A percentile compares a stretch with the other conserved stretches of the same genome.
These are phyloP conservation scores for Gonocerus acuteangulatus DNA, from an alignment of 2,888 invertebrate species.

Conservation along the genomic window DNA sequence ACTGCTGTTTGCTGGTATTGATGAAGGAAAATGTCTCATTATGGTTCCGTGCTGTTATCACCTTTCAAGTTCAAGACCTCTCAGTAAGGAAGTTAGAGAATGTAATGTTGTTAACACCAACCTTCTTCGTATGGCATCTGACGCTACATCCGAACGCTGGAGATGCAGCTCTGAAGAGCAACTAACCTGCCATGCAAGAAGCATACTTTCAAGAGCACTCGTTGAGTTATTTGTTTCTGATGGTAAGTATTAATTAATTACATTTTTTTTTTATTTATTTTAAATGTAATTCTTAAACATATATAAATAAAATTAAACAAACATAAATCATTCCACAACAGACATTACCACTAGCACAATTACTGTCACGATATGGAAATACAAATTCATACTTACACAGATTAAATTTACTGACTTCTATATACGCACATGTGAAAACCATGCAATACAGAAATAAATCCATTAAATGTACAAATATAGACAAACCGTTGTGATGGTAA, in stretches of 20 bases:
- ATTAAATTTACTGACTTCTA: too few species aligned
- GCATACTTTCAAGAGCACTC: conserved; percentile 8
- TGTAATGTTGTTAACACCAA: conserved; percentile 2
- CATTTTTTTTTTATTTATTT: background rate
- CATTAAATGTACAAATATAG: too few species aligned
- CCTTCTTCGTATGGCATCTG: conserved; percentile 12
- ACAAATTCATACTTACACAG: too few species aligned
- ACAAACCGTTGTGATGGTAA: too few species aligned
- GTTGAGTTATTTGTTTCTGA: conserved; percentile 5
- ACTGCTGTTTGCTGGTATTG: background rate
- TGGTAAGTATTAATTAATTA: background rate
- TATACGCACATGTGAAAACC: too few species aligned
- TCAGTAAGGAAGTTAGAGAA: background rate
- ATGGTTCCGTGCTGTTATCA: conserved; percentile 26
- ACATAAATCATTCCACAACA: too few species aligned
- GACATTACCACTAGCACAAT: too few species aligned
- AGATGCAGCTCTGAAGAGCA: background rate
- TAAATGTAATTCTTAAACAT: background rate
- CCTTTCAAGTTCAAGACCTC: background rate
- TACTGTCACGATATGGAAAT: too few species aligned
- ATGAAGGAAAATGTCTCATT: background rate
- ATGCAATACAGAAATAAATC: too few species aligned
- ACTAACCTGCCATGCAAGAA: background rate
- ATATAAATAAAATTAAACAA: too few species aligned
- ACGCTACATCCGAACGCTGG: conserved; percentile 7